These are phyloP conservation scores for Colaptes auratus DNA, from an alignment of 2,113 vertebrate genomes.

Conservation along the genomic window DNA sequence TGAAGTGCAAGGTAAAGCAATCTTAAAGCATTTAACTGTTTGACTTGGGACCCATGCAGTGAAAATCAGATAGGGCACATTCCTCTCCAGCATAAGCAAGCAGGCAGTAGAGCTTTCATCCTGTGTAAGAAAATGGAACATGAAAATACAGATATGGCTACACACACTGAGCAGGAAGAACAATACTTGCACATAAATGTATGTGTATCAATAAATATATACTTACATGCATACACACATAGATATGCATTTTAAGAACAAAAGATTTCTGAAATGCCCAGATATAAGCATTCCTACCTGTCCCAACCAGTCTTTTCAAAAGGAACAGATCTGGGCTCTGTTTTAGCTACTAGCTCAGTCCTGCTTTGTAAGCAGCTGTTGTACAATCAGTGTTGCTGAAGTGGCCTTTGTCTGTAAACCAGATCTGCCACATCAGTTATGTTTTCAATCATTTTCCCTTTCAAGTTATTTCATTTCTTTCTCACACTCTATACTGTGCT, in stretches of 20 bases:
- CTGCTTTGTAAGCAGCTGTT: background rate
- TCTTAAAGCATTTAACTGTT: conserved; percentile 1
- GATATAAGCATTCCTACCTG: background rate
- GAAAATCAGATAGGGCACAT: background rate
- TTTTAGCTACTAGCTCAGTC: background rate
- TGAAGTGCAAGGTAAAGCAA: conserved; percentile 1
- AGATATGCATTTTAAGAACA: background rate
- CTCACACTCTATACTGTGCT: background rate
- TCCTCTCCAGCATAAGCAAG: background rate
- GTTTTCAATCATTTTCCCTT: background rate
- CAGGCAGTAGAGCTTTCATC: background rate
- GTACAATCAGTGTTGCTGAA: background rate
- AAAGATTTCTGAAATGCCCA: background rate
- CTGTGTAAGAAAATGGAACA: background rate
- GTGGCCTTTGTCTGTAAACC: background rate
- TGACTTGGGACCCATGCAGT: background rate
- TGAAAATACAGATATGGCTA: background rate
- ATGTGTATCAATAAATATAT: background rate
- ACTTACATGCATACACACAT: background rate
- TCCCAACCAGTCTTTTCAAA: background rate
- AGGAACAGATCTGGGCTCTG: background rate
- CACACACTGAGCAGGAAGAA: background rate
- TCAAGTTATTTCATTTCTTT: background rate
- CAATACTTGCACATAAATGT: background rate
- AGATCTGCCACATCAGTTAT: background rate